Percentiles rank a stretch among this genome's conserved stretches.
phyloP scores from a whole-genome alignment of 2,797 vertebrate genomes.

The Bovichtus diacanthus region DNA sequence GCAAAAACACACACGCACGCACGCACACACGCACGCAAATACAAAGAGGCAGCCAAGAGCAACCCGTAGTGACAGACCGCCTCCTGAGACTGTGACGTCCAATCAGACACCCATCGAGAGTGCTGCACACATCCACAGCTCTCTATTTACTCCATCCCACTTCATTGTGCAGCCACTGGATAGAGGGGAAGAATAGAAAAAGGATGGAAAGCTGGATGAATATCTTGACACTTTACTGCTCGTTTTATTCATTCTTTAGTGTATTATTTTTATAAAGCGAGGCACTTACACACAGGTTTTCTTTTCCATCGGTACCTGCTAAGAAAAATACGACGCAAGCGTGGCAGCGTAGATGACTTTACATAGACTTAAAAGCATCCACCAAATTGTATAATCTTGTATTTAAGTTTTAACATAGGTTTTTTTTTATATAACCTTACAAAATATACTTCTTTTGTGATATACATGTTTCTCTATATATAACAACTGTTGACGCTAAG shows the following conservation, averaged over 20 bases:
- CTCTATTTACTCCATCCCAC: constrained; percentile 26
- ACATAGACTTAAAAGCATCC: constrained; percentile 33
- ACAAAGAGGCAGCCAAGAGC: constrained; percentile 14
- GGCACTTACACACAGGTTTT: background rate
- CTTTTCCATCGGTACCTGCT: constrained; percentile 10
- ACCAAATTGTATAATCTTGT: constrained; percentile 30
- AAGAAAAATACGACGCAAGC: constrained; percentile 20
- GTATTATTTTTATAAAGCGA: constrained; percentile 2
- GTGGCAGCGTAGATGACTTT: background rate
- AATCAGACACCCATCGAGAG: constrained; percentile 48
- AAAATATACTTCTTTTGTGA: background rate
- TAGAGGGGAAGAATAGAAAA: background rate
- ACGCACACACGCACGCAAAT: background rate
- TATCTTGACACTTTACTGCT: constrained; percentile 24
- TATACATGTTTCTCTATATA: background rate
- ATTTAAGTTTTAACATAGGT: background rate
- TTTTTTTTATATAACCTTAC: background rate
- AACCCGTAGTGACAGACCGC: constrained; percentile 13
- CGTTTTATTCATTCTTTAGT: background rate
- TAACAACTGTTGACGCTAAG: background rate
- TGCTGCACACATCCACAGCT: constrained; percentile 18
- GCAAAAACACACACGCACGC: background rate
- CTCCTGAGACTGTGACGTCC: constrained; percentile 40
- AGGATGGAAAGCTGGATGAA: constrained; percentile 1
- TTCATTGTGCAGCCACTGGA: constrained; percentile 32